These are phyloP conservation scores for Gallinago solitaria DNA, from an alignment of 2,797 vertebrate genomes.

Conservation along the genomic window DNA sequence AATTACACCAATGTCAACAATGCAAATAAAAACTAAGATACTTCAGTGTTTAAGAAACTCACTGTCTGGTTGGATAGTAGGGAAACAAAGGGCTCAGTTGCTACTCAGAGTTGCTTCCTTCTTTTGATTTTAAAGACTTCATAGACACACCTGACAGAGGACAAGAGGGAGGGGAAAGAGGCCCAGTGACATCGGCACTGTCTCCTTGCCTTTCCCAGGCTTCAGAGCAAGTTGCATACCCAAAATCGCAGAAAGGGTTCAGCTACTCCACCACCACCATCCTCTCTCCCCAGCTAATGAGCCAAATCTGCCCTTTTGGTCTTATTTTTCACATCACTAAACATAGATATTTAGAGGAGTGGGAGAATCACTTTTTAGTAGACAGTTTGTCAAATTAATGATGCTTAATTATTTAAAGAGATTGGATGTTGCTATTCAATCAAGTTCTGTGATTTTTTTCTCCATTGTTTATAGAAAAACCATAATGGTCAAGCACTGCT, in stretches of 20 bases:
- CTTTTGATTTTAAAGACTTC: background rate
- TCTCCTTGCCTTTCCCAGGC: background rate
- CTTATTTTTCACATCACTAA: background rate
- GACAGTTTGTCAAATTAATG: background rate
- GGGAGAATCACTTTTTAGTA: background rate
- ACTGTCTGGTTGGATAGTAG: background rate
- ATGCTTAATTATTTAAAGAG: background rate
- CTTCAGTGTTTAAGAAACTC: background rate
- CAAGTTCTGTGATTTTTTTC: background rate
- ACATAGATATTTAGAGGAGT: background rate
- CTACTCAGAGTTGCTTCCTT: background rate
- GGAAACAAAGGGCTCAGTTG: background rate
- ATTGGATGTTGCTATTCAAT: background rate
- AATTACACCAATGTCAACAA: background rate
- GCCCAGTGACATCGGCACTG: fast-evolving
- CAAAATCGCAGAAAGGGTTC: background rate
- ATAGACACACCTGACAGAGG: background rate
- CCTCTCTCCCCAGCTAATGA: fast-evolving
- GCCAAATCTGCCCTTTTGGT: background rate
- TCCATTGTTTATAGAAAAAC: background rate
- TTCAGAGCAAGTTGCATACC: background rate
- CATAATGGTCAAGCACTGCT: background rate
- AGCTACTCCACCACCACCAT: background rate
- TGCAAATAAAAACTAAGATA: fast-evolving
- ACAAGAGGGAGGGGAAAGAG: background rate